Percentiles rank a stretch among this genome's conserved stretches.
Evolutionary conservation across 2,888 invertebrate species (phyloP).

Genomic region (Sphaerophoria rueppellii): DNA sequence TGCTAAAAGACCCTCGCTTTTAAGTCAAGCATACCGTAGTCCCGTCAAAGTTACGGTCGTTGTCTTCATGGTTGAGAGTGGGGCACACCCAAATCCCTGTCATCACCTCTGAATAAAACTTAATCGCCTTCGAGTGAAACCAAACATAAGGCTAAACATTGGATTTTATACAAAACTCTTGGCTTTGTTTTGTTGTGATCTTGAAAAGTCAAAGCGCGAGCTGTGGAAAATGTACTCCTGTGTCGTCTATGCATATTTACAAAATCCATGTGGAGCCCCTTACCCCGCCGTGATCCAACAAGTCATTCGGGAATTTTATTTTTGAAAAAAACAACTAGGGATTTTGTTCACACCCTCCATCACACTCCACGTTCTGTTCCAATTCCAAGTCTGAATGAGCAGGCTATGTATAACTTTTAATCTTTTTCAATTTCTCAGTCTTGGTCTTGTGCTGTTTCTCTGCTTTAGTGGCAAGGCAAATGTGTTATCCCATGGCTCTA

Average conservation of each 20-base stretch:
- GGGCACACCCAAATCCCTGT: constrained; percentile 34
- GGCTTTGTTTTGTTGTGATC: neutral
- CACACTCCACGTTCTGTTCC: constrained; percentile 13
- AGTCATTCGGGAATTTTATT: neutral
- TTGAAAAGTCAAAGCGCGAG: neutral
- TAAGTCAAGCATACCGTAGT: constrained; percentile 17
- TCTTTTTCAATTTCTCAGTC: constrained; percentile 66
- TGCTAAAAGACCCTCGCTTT: constrained; percentile 12
- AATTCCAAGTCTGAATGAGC: constrained; percentile 8
- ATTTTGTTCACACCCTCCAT: neutral
- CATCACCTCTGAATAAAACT: constrained; percentile 33
- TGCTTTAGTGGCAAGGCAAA: neutral
- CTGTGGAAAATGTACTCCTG: neutral
- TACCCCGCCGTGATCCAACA: neutral
- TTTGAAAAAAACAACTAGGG: constrained; percentile 26
- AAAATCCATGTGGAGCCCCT: neutral
- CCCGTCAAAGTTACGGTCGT: neutral
- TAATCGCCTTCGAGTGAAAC: constrained; percentile 18
- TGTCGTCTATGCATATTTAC: constrained; percentile 11
- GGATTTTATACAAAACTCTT: constrained; percentile 28
- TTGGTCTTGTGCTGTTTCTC: constrained; percentile 25
- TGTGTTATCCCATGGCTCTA: constrained; percentile 34
- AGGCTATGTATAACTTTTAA: constrained; percentile 56
- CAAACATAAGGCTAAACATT: constrained; percentile 6
- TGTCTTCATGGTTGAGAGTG: neutral